Conservation (phyloP, 2,888 invertebrate genomes). For the Nemotelus nigrinus region DNA sequence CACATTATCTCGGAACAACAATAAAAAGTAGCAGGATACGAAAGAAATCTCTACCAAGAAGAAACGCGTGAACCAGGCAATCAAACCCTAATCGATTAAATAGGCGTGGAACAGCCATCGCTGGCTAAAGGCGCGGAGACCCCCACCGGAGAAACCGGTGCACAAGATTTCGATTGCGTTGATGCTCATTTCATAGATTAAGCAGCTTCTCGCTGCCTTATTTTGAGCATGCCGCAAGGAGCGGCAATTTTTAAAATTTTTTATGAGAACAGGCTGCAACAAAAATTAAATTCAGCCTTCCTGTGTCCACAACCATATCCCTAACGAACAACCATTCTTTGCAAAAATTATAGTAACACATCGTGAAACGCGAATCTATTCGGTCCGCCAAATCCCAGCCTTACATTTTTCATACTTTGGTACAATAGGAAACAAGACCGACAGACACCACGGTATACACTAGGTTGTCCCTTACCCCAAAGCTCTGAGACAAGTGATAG, state of each 20-base stretch:
- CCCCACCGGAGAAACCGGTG: neutral
- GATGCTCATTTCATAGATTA: too few species aligned
- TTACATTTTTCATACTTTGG: neutral
- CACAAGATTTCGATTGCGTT: neutral
- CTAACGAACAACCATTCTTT: neutral
- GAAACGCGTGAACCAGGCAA: neutral
- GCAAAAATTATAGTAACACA: neutral
- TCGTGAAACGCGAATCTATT: neutral
- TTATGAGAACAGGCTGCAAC: too few species aligned
- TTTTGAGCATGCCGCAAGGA: too few species aligned
- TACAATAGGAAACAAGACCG: neutral
- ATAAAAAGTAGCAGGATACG: neutral
- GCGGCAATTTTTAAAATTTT: too few species aligned
- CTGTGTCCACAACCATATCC: slow-evolving; percentile 5
- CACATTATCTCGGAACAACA: neutral
- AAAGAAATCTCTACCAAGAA: neutral
- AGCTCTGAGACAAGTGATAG: neutral
- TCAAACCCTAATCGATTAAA: neutral
- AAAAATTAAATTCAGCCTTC: neutral
- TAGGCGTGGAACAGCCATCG: neutral
- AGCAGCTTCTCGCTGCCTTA: too few species aligned
- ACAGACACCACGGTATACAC: neutral
- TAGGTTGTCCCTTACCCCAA: neutral
- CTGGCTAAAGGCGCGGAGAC: neutral
- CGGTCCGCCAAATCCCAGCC: neutral